Base-by-base conservation (phyloP, 2,113 vertebrate genomes). In the Ardeotis arabs region DNA sequence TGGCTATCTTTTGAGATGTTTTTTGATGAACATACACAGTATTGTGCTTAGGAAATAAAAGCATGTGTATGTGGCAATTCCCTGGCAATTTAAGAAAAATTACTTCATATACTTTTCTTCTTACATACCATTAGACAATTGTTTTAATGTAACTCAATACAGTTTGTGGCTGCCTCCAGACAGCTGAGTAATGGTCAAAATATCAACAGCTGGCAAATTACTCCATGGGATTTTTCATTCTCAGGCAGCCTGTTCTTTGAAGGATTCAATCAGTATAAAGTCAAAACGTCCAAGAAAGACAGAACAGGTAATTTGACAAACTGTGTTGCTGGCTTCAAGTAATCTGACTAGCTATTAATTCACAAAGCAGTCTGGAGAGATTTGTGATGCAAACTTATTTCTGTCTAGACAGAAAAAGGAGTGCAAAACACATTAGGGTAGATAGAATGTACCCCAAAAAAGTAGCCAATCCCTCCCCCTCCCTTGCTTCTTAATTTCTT, bases 341-440 rank as follows among this genome's bases (percentile, higher is more conserved):
- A 98, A 97, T 96, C 93, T 82, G 90, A 97, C 97, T 96, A 93
- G 91, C 95, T 97, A 97, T 97, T 97, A 98, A 97, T 95, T 98
- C 95, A 98, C 94, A 97, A 97, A 98, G 91, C 93, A 97, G 96
- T 97, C 97, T 98, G 96, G 84, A 96, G 95, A 97, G 97, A 97
- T 96, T 96, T 97, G 96, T 95, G 97, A 97, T 89, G 93, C 89
- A 97, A 96, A 96, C 96, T 83, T 93, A 97, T 97, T 98, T 97
- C 96, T 96, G 98, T 98, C 98, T 98, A 98, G 98, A 98, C 98
- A 97, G 97, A 96, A 96, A 80, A 83, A 96, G 96, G 97, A 97
- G 97, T 97, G 98, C 81, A 97, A 97, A 98, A 98, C 73, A 94
- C 98, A 97, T 98, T 95, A 98, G 80, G 27, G 94, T 86, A 87